These are phyloP conservation scores for Monodelphis domestica DNA, from an alignment of 2,797 vertebrate genomes.

Conservation along the genomic window DNA sequence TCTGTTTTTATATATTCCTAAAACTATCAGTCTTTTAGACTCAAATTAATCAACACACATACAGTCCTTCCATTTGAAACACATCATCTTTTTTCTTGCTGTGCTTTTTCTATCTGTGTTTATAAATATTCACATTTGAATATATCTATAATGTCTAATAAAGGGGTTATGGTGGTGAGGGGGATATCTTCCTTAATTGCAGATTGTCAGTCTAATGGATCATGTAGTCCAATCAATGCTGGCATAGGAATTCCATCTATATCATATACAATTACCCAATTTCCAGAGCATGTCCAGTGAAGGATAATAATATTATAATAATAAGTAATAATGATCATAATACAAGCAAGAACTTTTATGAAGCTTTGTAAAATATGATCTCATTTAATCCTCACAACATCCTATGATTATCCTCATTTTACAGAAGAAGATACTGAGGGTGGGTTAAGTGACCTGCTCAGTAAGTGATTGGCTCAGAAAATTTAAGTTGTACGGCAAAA, in stretches of 20 bases:
- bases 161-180: background rate
- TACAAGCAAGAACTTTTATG: background rate
- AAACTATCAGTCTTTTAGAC: constrained; percentile 15
- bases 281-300: background rate
- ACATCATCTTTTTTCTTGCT: background rate
- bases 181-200: background rate
- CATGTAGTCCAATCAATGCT: background rate
- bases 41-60: background rate
- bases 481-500: background rate
- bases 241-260: background rate
- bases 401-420: background rate
- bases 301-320: background rate
- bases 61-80: background rate
- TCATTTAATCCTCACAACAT: background rate
- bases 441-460: background rate
- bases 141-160: background rate
- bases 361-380: background rate
- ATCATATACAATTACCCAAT: background rate
- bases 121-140: too few relatives aligned
- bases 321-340: background rate
- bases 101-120: background rate
- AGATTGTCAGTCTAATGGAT: background rate
- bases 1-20: background rate
- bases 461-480: background rate
- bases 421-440: background rate